These are phyloP conservation scores for Tachypleus tridentatus DNA, from an alignment of 1,140 invertebrate species.

Conservation along the genomic window DNA sequence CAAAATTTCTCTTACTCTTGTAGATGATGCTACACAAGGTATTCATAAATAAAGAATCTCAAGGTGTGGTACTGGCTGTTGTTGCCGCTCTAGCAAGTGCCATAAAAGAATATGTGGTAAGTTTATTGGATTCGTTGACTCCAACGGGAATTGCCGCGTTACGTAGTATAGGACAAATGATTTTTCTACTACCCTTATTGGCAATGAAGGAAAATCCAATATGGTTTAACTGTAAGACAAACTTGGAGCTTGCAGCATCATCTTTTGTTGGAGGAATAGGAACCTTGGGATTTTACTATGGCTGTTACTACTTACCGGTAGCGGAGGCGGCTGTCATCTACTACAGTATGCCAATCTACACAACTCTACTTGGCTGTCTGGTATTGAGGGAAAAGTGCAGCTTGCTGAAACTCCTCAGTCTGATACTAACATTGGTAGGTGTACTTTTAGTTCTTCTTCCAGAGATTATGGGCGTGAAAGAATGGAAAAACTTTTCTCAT, in stretches of 20 bases:
- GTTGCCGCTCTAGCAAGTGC: no score
- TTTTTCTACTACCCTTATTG: conserved; percentile 6
- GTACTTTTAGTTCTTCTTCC: not conserved
- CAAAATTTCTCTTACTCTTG: no score
- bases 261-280: conserved; percentile 8
- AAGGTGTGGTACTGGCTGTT: no score
- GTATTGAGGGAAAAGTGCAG: conserved; percentile 11
- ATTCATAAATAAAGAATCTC: no score
- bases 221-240: conserved; percentile 1
- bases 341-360: conserved; percentile 12
- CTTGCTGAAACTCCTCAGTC: not conserved
- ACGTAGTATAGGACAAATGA: conserved; percentile 3
- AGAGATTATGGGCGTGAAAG: not conserved
- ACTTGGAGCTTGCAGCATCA: conserved; percentile 4
- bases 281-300: conserved; percentile 10
- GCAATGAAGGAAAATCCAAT: conserved; percentile 1
- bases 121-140: conserved; percentile 4
- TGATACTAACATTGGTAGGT: not conserved
- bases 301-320: conserved; percentile 8
- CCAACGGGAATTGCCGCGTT: conserved; percentile 10
- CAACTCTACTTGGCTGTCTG: conserved; percentile 5
- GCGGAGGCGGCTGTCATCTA: conserved; percentile 11
- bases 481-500: no score
- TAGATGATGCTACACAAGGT: no score
- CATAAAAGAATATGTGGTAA: conserved; percentile 7